Evolutionary conservation across 2,113 vertebrate genomes (phyloP), one percentile per base, ranked within the genome.

Genomic region (Carlito syrichta): DNA sequence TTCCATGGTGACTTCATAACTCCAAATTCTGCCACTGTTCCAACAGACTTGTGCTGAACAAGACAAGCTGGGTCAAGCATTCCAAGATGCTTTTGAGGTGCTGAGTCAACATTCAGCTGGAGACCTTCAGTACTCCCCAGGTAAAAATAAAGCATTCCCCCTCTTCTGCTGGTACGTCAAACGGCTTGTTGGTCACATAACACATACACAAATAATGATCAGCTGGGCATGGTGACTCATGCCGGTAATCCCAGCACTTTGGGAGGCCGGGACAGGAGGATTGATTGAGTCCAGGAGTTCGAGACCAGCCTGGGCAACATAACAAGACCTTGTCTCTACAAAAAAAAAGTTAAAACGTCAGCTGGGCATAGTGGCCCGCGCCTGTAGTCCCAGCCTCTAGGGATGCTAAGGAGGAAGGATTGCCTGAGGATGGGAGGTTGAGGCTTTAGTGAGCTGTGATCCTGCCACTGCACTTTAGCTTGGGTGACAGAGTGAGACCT

Each of bases 21-120:
- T 86, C 27, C 25, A 32, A 79, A 82, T 86, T 92, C 50, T 48
- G 40, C 22, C 94, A 8, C 50, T 95, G 63, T 97, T 88, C 94
- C 97, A 97, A 68, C 95, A 99, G 99, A 98, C 86, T 89, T 98
- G 98, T 97, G 58, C 98, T 93, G 99, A 99, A 74, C 99, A 98
- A 83, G 99, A 99, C 40, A 98, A 99, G 68, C 95, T 99, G 92
- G 99, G 99, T 93, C 99, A 99, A 92, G 99, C 99, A 68, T 99
- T 99, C 30, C 99, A 99, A 98, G 99, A 99, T 97, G 99, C 99
- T 0, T 99, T 99, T 23, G 99, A 99, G 83, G 99, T 99, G n/a
- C 98, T 99, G 97, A 99, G 99, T 78, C 98, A 99, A n/a, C 99
- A 99, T 96, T 99, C 99, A 8, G 85, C 98, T 32, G 98, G 98